These are phyloP conservation scores for Phrixothrix hirtus DNA, from an alignment of 2,888 invertebrate species.

Conservation along the genomic window DNA sequence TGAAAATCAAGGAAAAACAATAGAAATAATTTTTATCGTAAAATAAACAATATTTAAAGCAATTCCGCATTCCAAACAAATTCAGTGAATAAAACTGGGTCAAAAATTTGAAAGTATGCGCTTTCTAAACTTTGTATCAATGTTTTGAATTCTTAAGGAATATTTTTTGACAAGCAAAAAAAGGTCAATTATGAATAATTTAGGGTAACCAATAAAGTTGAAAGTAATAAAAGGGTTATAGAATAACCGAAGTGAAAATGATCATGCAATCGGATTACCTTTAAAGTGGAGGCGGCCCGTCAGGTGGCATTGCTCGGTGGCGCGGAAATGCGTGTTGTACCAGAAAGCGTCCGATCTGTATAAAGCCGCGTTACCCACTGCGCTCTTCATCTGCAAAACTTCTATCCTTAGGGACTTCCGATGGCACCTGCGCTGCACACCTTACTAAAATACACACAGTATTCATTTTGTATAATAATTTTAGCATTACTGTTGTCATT, in stretches of 20 bases:
- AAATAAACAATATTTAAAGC: too few relatives aligned
- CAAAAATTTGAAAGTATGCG: too few relatives aligned
- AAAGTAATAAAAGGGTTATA: slow-evolving; percentile 15
- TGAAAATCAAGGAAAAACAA: too few relatives aligned
- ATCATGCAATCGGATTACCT: slow-evolving; percentile 38
- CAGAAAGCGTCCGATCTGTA: slow-evolving; percentile 25
- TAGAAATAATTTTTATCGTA: too few relatives aligned
- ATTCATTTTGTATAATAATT: neutral
- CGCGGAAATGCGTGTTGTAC: slow-evolving; percentile 40
- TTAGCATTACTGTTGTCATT: neutral
- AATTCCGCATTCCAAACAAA: too few relatives aligned
- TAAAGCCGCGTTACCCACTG: slow-evolving; percentile 33
- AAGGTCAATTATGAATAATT: slow-evolving; percentile 12
- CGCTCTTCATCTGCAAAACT: slow-evolving; percentile 22
- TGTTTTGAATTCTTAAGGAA: neutral
- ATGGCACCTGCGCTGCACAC: slow-evolving; percentile 26
- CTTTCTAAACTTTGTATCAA: too few relatives aligned
- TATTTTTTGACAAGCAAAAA: neutral
- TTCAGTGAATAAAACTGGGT: too few relatives aligned
- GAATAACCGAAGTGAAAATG: slow-evolving; percentile 30
- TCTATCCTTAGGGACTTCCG: slow-evolving; percentile 17
- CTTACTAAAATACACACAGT: neutral
- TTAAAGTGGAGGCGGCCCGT: slow-evolving; percentile 45
- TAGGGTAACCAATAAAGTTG: slow-evolving; percentile 11
- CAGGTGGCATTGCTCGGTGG: slow-evolving; percentile 49